A percentile compares a stretch with the other conserved stretches of the same genome.
Evolutionary conservation across 2,888 invertebrate genomes (phyloP).

Genomic region (Pasiphila rectangulata): DNA sequence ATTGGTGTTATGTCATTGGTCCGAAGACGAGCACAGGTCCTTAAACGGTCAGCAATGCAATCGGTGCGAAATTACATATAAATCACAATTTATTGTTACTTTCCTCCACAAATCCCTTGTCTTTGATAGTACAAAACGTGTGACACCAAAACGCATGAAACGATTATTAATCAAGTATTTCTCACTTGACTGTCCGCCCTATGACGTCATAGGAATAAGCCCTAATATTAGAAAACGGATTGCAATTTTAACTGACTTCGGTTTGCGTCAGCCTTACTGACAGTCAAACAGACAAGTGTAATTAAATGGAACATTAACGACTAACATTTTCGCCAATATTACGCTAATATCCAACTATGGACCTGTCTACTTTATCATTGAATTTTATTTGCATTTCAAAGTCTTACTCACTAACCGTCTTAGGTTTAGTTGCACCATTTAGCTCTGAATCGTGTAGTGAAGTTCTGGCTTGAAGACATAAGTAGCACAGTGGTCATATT

Average conservation of each 20-base stretch:
- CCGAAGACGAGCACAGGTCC: constrained; percentile 12
- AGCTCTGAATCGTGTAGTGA: no score
- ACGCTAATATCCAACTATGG: constrained; percentile 28
- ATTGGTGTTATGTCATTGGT: constrained; percentile 16
- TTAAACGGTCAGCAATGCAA: not conserved
- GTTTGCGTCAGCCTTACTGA: no score
- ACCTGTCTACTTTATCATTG: constrained; percentile 26
- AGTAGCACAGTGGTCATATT: no score
- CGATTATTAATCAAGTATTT: not conserved
- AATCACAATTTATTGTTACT: constrained; percentile 10
- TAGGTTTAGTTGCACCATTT: not conserved
- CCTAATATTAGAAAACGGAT: no score
- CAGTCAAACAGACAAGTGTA: not conserved
- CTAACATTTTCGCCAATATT: constrained; percentile 25
- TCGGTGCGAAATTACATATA: not conserved
- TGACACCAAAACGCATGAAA: constrained; percentile 9
- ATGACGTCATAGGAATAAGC: not conserved
- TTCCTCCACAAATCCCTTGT: not conserved
- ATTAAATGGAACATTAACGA: constrained; percentile 38
- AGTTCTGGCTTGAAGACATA: no score
- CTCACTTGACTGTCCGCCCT: not conserved
- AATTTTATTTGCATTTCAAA: constrained; percentile 29
- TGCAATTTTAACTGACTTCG: no score
- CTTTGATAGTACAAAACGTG: constrained; percentile 5
- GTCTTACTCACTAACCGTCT: constrained; percentile 9